phyloP scores from a whole-genome alignment of 2,888 invertebrate species.

The Allophyes oxyacanthae region DNA sequence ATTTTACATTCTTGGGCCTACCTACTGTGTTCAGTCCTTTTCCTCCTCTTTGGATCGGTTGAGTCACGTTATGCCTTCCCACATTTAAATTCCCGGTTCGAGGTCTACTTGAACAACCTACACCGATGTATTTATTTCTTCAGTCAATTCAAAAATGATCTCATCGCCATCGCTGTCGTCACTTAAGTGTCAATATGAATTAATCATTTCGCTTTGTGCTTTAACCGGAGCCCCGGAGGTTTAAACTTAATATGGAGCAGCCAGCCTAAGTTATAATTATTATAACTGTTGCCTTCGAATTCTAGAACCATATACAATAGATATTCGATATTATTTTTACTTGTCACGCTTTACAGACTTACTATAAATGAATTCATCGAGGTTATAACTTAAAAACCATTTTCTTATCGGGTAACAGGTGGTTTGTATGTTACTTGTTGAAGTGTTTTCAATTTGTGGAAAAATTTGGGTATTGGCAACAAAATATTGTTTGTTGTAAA shows the following conservation, averaged over 20 bases:
- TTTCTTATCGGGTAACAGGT: conserved; percentile 3
- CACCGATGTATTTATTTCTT: conserved; percentile 13
- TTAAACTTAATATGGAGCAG: conserved; percentile 29
- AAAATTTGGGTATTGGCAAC: too few species aligned
- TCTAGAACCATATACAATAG: conserved; percentile 20
- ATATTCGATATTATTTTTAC: conserved; percentile 2
- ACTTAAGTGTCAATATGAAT: conserved; percentile 35
- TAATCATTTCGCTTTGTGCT: conserved; percentile 34
- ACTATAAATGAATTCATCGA: conserved; percentile 2
- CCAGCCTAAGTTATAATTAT: too few species aligned
- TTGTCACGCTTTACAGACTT: conserved; percentile 10
- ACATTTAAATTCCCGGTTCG: background rate
- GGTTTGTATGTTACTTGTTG: background rate
- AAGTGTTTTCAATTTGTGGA: background rate
- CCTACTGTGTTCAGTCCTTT: background rate
- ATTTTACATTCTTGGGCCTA: background rate
- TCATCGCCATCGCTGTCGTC: conserved; percentile 15
- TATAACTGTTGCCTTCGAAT: conserved; percentile 14
- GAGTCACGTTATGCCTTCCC: background rate
- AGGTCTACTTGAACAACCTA: conserved; percentile 13
- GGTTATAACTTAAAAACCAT: background rate
- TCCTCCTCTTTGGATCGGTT: background rate
- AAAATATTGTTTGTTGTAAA: too few species aligned
- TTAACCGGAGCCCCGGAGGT: conserved; percentile 35
- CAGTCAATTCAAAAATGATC: conserved; percentile 20